Evolutionary conservation across 2,113 vertebrate genomes (phyloP), one percentile per base, ranked within the genome.

Genomic region (Grammomys surdaster): DNA sequence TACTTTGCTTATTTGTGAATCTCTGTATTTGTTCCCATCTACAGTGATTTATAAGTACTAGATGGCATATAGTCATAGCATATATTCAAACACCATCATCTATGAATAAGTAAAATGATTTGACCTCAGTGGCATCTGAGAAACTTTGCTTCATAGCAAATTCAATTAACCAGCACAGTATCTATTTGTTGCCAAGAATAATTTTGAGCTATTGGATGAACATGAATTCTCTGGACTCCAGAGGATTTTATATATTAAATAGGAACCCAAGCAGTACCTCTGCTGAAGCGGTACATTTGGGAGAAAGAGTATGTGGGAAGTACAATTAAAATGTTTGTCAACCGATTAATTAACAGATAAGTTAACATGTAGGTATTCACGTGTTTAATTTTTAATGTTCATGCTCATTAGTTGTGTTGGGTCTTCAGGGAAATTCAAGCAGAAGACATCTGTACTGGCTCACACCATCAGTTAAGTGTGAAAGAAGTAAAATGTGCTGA

Each of bases 401-500:
- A 77, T 24, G 28, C 33, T 89, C 22, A 56, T 51, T 17, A 60
- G 85, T 6, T 72, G 33, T 51, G 2, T n/a, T 60, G 20, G 3
- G 31, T 72, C 51, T 94, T 89, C 19, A 91, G 77, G n/a, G 78
- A 36, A 67, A 46, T 89, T 78, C 60, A 84, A 82, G 51, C 8
- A 54, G 43, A 82, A 87, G 65, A 72, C 69, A 82, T 82, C 58
- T 87, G 56, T 33, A n/a, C 11, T 69, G 54, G 77, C 91, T 78
- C 13, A 86, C 3, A 82, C 1, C 9, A 48, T 63, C 46, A 40
- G 56, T 88, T 92, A 95, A 73, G n/a, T 75, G 31, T 16, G 54
- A n/a, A 76, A 94, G 84, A 95, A 67, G 89, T 8, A 33, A 81
- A 91, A 88, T 95, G n/a, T 92, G 70, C 72, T 58, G 46, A 73